phyloP scores from a whole-genome alignment of 2,113 vertebrate species.

The Morone saxatilis region DNA sequence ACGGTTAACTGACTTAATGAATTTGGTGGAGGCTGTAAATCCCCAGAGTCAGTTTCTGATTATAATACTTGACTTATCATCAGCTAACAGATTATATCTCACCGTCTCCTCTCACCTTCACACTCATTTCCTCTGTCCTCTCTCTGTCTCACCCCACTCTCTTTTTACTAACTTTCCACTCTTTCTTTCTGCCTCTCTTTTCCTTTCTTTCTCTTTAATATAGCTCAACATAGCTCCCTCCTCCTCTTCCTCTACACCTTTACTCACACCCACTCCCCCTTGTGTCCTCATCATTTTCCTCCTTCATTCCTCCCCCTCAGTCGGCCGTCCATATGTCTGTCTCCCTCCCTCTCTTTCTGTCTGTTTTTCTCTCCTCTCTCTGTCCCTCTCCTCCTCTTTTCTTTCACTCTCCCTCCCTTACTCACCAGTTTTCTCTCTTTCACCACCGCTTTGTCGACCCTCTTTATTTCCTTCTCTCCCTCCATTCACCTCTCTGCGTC shows the following conservation, averaged over 20 bases:
- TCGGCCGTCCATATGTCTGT: too few species aligned
- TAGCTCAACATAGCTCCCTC: too few species aligned
- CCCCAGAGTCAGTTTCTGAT: constrained; percentile 22
- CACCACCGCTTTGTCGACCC: not conserved
- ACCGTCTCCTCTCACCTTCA: not conserved
- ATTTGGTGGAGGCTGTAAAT: not conserved
- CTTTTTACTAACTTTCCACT: too few species aligned
- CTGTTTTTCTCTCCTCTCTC: not conserved
- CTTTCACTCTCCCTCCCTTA: not conserved
- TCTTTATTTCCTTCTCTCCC: not conserved
- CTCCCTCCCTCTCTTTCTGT: too few species aligned
- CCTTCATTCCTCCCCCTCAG: not conserved
- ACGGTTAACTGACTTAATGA: constrained; percentile 34
- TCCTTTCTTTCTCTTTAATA: not conserved
- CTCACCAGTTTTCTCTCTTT: not conserved
- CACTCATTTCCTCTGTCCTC: too few species aligned
- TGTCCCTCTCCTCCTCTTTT: not conserved
- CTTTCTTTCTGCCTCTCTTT: not conserved
- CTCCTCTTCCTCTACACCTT: not conserved
- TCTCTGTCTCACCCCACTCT: too few species aligned
- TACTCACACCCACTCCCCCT: too few species aligned
- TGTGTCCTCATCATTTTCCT: too few species aligned
- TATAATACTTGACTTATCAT: constrained; percentile 12
- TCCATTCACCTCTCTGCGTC: not conserved
- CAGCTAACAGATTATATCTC: constrained; percentile 1